Percentiles rank a stretch among this genome's conserved stretches.
Conservation (phyloP, 2,888 invertebrate genomes). For the Drosophila percnosoma region DNA sequence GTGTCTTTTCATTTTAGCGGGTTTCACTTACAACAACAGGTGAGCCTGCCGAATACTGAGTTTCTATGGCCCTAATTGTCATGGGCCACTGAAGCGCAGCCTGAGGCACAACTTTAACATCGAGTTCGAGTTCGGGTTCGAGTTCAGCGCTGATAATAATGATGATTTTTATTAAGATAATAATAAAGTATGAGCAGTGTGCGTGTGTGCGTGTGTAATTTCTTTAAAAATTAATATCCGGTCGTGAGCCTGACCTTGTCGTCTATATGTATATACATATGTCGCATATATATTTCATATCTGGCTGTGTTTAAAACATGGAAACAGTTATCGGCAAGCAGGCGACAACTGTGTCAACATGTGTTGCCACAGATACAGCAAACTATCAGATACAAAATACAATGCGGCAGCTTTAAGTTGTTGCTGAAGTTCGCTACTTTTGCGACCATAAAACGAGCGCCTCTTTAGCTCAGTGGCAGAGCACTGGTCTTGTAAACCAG, state of each 20-base stretch:
- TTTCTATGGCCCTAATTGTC: conserved; percentile 72
- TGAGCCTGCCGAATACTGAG: conserved; percentile 49
- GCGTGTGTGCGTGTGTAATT: conserved; percentile 54
- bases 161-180: conserved; percentile 55
- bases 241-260: conserved; percentile 53
- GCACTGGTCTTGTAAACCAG: conserved; percentile 96
- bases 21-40: conserved; percentile 59
- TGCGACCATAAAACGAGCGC: conserved; percentile 82
- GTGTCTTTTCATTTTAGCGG: conserved; percentile 8
- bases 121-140: conserved; percentile 11
- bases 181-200: conserved; percentile 10
- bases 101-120: conserved; percentile 26
- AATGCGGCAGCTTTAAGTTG: background rate
- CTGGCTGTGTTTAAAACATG: conserved; percentile 16
- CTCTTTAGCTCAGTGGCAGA: conserved; percentile 96
- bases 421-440: conserved; percentile 51
- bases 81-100: conserved; percentile 75
- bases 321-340: conserved; percentile 63
- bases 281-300: conserved; percentile 2
- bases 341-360: conserved; percentile 71
- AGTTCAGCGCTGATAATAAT: conserved; percentile 17
- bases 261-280: background rate
- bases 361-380: conserved; percentile 42
- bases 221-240: conserved; percentile 71
- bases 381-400: conserved; percentile 24